phyloP scores from a whole-genome alignment of 1,140 invertebrate species.

The Cryptotermes secundus region DNA sequence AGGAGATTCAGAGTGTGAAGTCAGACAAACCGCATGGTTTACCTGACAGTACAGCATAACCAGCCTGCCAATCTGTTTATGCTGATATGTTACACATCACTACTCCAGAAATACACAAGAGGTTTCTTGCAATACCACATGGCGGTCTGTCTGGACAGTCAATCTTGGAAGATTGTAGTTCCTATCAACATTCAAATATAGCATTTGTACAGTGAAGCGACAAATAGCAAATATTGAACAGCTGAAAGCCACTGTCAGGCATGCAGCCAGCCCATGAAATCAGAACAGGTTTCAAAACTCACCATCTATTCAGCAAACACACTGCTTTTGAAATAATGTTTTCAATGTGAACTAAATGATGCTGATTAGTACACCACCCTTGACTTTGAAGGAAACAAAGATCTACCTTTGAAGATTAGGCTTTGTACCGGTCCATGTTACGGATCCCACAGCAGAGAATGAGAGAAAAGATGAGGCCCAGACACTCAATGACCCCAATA shows the following conservation, averaged over 20 bases:
- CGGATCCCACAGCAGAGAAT: slow-evolving; percentile 75
- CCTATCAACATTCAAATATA: background rate
- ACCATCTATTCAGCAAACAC: background rate
- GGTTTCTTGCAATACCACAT: background rate
- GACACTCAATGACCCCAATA: slow-evolving; percentile 65
- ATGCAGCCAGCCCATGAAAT: background rate
- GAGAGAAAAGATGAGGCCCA: slow-evolving; percentile 76
- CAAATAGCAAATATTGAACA: background rate
- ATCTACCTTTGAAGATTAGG: slow-evolving; percentile 50
- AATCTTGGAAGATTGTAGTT: background rate
- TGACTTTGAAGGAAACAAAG: background rate
- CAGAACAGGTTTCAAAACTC: background rate
- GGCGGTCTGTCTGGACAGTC: background rate
- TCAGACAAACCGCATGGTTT: no score
- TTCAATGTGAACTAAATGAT: background rate
- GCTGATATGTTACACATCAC: background rate
- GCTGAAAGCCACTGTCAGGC: background rate
- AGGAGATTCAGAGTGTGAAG: no score
- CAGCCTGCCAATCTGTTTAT: no score
- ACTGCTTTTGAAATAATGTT: background rate
- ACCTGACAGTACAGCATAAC: no score
- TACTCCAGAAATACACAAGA: background rate
- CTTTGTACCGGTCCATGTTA: slow-evolving; percentile 66
- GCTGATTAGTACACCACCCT: background rate
- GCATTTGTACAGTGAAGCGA: background rate